phyloP scores from a whole-genome alignment of 2,797 vertebrate genomes.

The Pelochelys cantorii region DNA sequence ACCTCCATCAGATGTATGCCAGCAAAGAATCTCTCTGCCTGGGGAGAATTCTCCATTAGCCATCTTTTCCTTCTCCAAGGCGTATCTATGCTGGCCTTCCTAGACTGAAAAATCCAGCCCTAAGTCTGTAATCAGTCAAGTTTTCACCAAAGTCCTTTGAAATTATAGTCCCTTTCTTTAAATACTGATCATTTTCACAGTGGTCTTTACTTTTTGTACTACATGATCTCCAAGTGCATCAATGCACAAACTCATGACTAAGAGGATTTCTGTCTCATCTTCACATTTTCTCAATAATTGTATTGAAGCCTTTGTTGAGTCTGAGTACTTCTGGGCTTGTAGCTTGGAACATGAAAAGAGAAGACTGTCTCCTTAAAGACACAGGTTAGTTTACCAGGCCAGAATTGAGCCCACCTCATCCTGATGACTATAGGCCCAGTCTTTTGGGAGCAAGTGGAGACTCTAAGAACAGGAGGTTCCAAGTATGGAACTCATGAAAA shows the following conservation, averaged over 20 bases:
- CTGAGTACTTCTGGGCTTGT: background rate
- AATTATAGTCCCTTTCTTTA: background rate
- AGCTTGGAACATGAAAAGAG: background rate
- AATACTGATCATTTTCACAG: background rate
- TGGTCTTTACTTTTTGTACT: background rate
- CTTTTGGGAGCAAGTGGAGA: too few relatives aligned
- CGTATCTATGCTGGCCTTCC: background rate
- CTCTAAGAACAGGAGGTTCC: background rate
- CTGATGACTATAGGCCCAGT: background rate
- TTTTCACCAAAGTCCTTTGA: background rate
- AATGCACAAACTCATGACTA: background rate
- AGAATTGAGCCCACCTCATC: background rate
- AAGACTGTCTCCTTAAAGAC: background rate
- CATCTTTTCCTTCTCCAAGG: background rate
- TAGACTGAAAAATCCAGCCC: background rate
- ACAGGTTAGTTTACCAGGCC: background rate
- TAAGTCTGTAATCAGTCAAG: background rate
- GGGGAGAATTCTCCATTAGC: background rate
- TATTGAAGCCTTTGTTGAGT: background rate
- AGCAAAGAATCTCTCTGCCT: fast-evolving
- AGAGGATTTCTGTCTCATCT: background rate
- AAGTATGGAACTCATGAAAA: background rate
- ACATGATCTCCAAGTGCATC: background rate
- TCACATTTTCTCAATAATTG: background rate
- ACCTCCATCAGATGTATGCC: background rate